phyloP scores from a whole-genome alignment of 2,888 invertebrate genomes.

The Habroteleia sp. region DNA sequence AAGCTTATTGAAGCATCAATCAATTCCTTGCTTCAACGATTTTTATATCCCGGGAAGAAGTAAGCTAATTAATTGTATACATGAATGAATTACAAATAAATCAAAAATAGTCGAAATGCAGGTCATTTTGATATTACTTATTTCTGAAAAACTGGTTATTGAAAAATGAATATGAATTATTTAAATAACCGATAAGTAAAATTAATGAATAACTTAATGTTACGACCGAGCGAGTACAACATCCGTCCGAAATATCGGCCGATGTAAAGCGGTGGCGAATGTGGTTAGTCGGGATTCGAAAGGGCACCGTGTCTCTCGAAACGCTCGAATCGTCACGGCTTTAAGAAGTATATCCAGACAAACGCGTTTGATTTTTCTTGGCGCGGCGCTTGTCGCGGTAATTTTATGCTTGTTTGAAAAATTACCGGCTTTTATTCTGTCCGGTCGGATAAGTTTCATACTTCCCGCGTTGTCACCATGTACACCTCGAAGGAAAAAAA shows the following conservation, averaged over 20 bases:
- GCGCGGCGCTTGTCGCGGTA: constrained; percentile 35
- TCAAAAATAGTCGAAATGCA: too few species aligned
- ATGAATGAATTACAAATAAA: too few species aligned
- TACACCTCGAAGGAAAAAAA: background rate
- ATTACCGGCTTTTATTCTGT: constrained; percentile 35
- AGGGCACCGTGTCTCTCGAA: constrained; percentile 54
- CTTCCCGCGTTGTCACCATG: background rate
- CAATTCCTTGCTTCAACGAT: constrained; percentile 1
- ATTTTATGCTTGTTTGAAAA: constrained; percentile 39
- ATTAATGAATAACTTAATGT: too few species aligned
- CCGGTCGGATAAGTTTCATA: constrained; percentile 15
- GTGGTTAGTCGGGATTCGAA: constrained; percentile 46
- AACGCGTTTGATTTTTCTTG: constrained; percentile 52
- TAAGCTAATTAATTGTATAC: too few species aligned
- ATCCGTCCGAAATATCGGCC: constrained; percentile 18
- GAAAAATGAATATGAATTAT: too few species aligned
- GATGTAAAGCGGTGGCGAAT: constrained; percentile 26
- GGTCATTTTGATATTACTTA: too few species aligned
- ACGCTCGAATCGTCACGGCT: constrained; percentile 41
- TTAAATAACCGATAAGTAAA: too few species aligned
- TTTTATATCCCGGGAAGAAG: background rate
- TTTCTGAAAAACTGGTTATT: background rate
- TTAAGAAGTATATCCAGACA: constrained; percentile 22
- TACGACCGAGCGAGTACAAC: too few species aligned
- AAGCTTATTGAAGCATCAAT: constrained; percentile 3